phyloP scores from a whole-genome alignment of 2,113 vertebrate genomes.

The Saccopteryx leptura region DNA sequence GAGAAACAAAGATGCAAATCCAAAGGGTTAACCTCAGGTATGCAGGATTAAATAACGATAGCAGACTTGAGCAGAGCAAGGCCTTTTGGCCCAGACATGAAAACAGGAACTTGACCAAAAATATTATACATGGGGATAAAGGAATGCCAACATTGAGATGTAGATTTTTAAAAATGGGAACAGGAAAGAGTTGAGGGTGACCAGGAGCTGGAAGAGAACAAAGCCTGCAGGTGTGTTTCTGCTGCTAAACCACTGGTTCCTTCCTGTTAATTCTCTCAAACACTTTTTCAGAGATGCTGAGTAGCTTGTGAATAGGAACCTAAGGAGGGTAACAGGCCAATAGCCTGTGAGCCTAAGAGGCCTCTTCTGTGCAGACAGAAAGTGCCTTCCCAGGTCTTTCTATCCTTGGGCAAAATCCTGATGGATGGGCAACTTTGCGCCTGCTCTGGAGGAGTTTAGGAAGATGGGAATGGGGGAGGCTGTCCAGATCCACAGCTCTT shows the following conservation, averaged over 20 bases:
- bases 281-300: conserved; percentile 1
- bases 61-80: neutral
- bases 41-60: neutral
- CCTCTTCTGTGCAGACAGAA: neutral
- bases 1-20: neutral
- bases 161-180: neutral
- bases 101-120: conserved; percentile 55
- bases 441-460: neutral
- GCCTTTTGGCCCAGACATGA: neutral
- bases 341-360: neutral
- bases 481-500: neutral
- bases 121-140: neutral
- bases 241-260: neutral
- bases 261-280: neutral
- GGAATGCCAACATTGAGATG: neutral
- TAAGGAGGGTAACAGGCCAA: neutral
- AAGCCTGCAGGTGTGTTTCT: neutral
- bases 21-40: neutral
- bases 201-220: neutral
- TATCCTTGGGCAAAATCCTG: neutral
- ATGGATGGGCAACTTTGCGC: neutral
- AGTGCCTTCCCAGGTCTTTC: neutral
- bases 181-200: neutral
- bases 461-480: neutral
- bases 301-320: neutral